Percentiles rank a stretch among this genome's conserved stretches.
These are phyloP conservation scores for Temnothorax rugatulus DNA, from an alignment of 2,888 invertebrate species.

Conservation along the genomic window DNA sequence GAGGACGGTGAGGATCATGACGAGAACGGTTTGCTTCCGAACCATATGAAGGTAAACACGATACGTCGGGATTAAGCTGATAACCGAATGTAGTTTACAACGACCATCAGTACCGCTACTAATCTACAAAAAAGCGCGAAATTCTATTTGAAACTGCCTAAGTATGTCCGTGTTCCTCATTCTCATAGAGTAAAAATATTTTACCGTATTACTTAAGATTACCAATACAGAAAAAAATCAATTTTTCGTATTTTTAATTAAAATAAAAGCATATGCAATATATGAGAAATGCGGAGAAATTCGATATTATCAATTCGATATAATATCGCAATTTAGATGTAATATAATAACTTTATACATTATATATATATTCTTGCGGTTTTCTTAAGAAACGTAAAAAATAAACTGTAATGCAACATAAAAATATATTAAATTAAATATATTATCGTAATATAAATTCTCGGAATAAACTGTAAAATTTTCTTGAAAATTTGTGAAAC, in stretches of 20 bases:
- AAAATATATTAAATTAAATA: no score
- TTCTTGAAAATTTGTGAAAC: conserved; percentile 17
- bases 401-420: neutral
- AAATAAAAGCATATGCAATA: neutral
- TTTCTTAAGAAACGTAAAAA: neutral
- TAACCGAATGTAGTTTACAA: conserved; percentile 51
- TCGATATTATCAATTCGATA: neutral
- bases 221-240: neutral
- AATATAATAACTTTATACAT: neutral
- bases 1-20: conserved; percentile 74
- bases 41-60: conserved; percentile 70
- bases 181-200: neutral
- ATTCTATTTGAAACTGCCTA: neutral
- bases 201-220: neutral
- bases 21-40: conserved; percentile 63
- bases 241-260: neutral
- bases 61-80: conserved; percentile 80
- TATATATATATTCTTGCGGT: neutral
- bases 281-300: neutral
- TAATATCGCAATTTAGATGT: neutral
- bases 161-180: neutral
- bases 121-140: conserved; percentile 11
- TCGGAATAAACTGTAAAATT: neutral
- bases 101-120: conserved; percentile 15
- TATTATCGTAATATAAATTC: no score